Conservation (phyloP, 2,797 vertebrate genomes). For the Euthynnus affinis region DNA sequence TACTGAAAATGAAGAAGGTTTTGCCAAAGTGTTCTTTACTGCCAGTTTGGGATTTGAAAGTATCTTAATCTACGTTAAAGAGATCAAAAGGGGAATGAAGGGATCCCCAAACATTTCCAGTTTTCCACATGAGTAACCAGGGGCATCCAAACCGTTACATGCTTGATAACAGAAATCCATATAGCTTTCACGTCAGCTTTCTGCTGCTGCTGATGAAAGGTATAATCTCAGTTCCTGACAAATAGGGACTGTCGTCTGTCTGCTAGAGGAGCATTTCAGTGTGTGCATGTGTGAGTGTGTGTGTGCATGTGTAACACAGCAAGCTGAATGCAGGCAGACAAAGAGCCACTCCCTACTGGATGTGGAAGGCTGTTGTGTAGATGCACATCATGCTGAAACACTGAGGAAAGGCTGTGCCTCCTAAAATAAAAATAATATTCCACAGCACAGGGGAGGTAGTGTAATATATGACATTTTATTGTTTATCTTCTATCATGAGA, state of each 20-base stretch:
- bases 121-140: conserved; percentile 57
- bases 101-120: conserved; percentile 51
- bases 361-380: conserved; percentile 49
- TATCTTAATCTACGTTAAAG: conserved; percentile 47
- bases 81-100: conserved; percentile 39
- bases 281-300: conserved; percentile 37
- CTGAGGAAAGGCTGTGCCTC: conserved; percentile 25
- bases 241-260: conserved; percentile 54
- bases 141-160: conserved; percentile 35
- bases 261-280: conserved; percentile 38
- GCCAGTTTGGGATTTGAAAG: conserved; percentile 56
- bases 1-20: conserved; percentile 67
- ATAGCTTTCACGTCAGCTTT: conserved; percentile 61
- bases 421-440: conserved; percentile 54
- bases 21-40: conserved; percentile 39
- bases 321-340: conserved; percentile 59
- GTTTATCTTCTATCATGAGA: conserved; percentile 53
- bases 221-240: conserved; percentile 66
- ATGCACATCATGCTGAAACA: conserved; percentile 40
- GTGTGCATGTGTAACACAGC: conserved; percentile 16
- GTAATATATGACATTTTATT: conserved; percentile 68
- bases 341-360: conserved; percentile 72
- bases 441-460: conserved; percentile 49
- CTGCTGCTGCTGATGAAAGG: conserved; percentile 59
- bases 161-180: conserved; percentile 67